Conservation (phyloP, 2,888 invertebrate species). For the Dynastes maya region DNA sequence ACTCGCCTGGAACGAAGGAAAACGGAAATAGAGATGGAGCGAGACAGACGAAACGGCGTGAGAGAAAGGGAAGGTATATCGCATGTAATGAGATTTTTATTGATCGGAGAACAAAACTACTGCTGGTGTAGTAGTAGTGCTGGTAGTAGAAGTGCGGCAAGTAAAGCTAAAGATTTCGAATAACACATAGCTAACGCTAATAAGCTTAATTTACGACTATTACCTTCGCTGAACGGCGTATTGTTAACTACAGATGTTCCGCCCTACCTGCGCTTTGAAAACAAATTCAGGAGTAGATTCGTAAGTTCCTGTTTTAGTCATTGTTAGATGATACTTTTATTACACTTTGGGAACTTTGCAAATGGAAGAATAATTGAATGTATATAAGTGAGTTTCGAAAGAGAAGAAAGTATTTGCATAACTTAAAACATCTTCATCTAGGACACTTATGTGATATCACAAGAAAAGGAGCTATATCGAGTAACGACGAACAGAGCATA, state of each 20-base stretch:
- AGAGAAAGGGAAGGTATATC: conserved; percentile 17
- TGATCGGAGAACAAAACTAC: conserved; percentile 30
- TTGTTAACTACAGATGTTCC: conserved; percentile 3
- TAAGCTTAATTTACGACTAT: conserved; percentile 40
- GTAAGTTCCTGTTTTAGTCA: too few relatives aligned
- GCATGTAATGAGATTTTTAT: conserved; percentile 46
- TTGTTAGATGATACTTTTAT: too few relatives aligned
- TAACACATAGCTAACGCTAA: conserved; percentile 34
- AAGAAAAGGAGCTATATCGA: too few relatives aligned
- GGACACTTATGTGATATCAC: too few relatives aligned
- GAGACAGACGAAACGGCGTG: not conserved
- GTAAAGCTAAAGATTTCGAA: conserved; percentile 27
- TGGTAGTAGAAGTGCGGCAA: not conserved
- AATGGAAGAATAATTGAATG: too few relatives aligned
- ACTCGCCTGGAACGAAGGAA: not conserved
- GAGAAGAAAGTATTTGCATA: too few relatives aligned
- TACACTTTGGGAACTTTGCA: too few relatives aligned
- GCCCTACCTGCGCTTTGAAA: not conserved
- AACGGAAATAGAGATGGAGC: conserved; percentile 2
- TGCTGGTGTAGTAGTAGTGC: not conserved
- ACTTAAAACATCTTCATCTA: too few relatives aligned
- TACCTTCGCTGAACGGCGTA: conserved; percentile 7
- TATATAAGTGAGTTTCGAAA: too few relatives aligned
- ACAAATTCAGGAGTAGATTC: not conserved
- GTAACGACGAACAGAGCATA: too few relatives aligned